Conservation (phyloP, 2,888 invertebrate species). For the Amphipoea lucens region DNA sequence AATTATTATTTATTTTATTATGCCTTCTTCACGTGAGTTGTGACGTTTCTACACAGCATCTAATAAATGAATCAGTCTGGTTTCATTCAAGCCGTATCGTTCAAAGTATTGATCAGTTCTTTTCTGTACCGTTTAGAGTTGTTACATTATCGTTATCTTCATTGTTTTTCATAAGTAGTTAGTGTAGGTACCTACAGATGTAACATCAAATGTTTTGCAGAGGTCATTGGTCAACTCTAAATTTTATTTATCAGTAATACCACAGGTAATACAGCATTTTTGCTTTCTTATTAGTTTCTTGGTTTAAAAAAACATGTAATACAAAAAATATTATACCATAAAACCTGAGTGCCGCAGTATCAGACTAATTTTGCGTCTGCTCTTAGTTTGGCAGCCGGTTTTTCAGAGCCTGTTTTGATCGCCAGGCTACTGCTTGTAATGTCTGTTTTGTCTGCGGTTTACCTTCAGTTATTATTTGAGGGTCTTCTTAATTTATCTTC, state of each 20-base stretch:
- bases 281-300: background rate
- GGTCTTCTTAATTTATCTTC: background rate
- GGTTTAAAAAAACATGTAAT: background rate
- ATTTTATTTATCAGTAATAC: background rate
- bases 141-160: conserved; percentile 3
- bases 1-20: background rate
- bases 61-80: background rate
- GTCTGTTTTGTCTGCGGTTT: conserved; percentile 31
- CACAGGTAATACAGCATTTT: background rate
- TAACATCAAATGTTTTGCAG: background rate
- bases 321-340: background rate
- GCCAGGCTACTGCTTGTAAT: conserved; percentile 14
- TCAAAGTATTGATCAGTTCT: conserved; percentile 27
- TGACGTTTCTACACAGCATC: conserved; percentile 10
- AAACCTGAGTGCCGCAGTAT: conserved; percentile 3
- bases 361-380: conserved; percentile 19
- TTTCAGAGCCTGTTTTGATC: conserved; percentile 58
- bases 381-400: conserved; percentile 62
- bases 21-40: background rate
- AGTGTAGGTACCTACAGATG: background rate
- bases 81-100: conserved; percentile 18
- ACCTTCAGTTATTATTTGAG: conserved; percentile 33
- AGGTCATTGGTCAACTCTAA: background rate
- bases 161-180: background rate
- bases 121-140: conserved; percentile 5